Evolutionary conservation across 2,797 vertebrate species (phyloP), one percentile per base, ranked within the genome.

Genomic region (Phaenicophaeus curvirostris): DNA sequence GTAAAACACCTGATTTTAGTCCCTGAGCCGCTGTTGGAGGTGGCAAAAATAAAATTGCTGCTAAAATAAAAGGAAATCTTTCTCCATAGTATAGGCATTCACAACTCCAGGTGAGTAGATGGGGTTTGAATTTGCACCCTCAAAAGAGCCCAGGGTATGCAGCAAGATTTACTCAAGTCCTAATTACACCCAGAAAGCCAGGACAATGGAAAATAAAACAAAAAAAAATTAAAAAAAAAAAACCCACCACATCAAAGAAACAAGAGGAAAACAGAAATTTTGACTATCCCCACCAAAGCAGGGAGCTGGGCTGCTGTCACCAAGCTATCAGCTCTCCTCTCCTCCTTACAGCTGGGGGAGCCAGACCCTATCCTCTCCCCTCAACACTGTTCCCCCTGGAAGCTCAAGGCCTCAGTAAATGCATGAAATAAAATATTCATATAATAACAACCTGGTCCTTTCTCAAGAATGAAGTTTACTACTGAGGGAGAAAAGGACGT

Each of bases 401-500:
- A 77, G 35, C 2, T 21, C 21, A 30, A 55, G 9, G 6, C 12
- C 4, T 2, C 7, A 48, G 11, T 25, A 15, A 0, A 31, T 2
- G 0, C 1, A 68, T 42, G 27, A 51, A 63, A 68, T 3, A 33
- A 23, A 73, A 8, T 0, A 19, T 28, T 58, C 30, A 25, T 73
- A 25, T 35, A 66, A 2, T 1, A 2, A 5, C 19, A 33, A 54
- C 3, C 9, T 5, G 1, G 1, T 25, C 9, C 7, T 8, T 6
- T 24, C 3, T n/a, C 27, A 55, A 0, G 0, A 75, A 23, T 16
- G 19, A 1, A 3, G 10, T 62, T 58, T 28, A 48, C 8, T 20
- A 5, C 0, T 3, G 2, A 57, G 5, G 6, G 2, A 12, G n/a
- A n/a, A n/a, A 6, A 1, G 1, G 3, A 30, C 6, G 77, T 55